Evolutionary conservation across 2,888 invertebrate genomes (phyloP).

Genomic region (Ophion obscuratus): DNA sequence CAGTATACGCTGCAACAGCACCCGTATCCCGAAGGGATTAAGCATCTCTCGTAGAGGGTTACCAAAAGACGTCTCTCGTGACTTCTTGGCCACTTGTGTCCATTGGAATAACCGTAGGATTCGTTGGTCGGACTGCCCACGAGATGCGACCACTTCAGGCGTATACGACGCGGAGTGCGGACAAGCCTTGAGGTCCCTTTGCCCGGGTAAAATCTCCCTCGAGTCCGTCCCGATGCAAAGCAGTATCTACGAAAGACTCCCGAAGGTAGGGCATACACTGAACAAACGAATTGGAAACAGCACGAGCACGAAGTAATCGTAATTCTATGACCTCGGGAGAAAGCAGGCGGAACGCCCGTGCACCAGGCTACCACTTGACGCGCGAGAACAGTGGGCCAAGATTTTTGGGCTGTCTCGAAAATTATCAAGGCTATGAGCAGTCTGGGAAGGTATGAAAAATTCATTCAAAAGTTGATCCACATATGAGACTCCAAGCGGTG

Average conservation of each 20-base stretch:
- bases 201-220: constrained; percentile 26
- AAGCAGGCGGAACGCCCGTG: not conserved
- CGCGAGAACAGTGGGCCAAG: not conserved
- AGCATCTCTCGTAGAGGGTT: constrained; percentile 50
- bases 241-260: not conserved
- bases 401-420: not conserved
- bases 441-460: not conserved
- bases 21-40: constrained; percentile 52
- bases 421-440: not conserved
- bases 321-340: not conserved
- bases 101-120: constrained; percentile 47
- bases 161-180: constrained; percentile 14
- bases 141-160: constrained; percentile 61
- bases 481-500: not conserved
- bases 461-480: not conserved
- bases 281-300: constrained; percentile 9
- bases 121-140: constrained; percentile 41
- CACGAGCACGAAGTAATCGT: constrained; percentile 8
- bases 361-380: not conserved
- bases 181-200: constrained; percentile 22
- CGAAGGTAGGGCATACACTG: constrained; percentile 4
- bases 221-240: constrained; percentile 14
- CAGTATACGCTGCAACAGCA: constrained; percentile 37
- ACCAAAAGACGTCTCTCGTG: constrained; percentile 62
- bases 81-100: constrained; percentile 58